Evolutionary conservation across 2,113 vertebrate genomes (phyloP), one percentile per base, ranked within the genome.

Genomic region (Prietella phreatophila): DNA sequence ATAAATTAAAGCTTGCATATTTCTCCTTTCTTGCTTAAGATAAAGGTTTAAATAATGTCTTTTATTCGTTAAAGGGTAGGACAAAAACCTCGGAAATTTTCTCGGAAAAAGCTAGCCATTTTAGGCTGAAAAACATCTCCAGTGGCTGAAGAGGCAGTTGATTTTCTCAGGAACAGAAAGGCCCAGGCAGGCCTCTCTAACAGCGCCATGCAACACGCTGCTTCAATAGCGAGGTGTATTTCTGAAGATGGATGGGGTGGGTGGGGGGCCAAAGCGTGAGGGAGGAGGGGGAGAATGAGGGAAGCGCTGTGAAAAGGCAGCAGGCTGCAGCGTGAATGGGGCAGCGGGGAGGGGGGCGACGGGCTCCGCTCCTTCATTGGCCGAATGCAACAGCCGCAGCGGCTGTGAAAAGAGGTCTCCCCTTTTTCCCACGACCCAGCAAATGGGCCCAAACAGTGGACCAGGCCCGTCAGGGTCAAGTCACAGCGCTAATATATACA

Each of bases 361-460:
- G 47, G 88, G 82, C 89, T 89, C 90, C 87, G 94, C 94, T 94
- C 94, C 94, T 96, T 93, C 94, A 94, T 94, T 95, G 95, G 95
- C 96, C 96, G 94, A 96, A 96, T 96, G 96, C 95, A 95, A 96
- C 95, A 90, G 95, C 93, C 91, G 81, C 92, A 95, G 96, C 96
- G 96, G 96, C 97, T 97, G 97, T 97, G 96, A 97, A 97, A 97
- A 94, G 96, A 95, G 96, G 95, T 96, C 95, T 93, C 93, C 96
- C 94, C 96, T 97, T 97, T 97, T 97, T 97, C 97, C 97, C 97
- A 97, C 97, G 97, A 91, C 95, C 96, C 96, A 90, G 95, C 90
- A 89, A 93, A 93, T 93, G 85, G 94, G 86, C 93, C 94, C 92
- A 93, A 94, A 94, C 95, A 94, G 92, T 94, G 95, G 91, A 94